These are phyloP conservation scores for Pachyramphus minor DNA, from an alignment of 2,113 vertebrate genomes.

Conservation along the genomic window DNA sequence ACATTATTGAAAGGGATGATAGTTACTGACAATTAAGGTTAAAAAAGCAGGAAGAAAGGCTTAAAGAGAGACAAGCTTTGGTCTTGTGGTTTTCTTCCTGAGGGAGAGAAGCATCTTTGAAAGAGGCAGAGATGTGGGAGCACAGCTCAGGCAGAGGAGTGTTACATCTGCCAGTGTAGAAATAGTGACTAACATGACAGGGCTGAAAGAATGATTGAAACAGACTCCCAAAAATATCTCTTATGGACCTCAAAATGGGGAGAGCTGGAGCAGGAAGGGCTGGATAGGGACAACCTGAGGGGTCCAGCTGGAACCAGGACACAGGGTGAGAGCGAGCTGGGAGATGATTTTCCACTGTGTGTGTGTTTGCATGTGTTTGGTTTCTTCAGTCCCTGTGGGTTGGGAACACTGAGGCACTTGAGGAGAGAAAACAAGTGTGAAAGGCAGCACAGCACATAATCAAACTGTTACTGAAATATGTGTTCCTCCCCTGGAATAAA, in stretches of 20 bases:
- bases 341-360: not conserved
- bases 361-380: not conserved
- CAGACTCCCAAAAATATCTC: not conserved
- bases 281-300: not conserved
- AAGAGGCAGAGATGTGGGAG: not conserved
- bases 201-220: not conserved
- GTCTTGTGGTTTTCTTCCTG: not conserved
- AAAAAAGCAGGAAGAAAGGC: not conserved
- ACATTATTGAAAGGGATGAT: not conserved
- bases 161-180: not conserved
- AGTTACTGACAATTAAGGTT: not conserved
- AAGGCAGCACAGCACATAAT: not conserved
- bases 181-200: not conserved
- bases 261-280: not conserved
- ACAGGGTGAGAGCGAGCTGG: not conserved
- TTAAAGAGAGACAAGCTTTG: not conserved
- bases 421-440: not conserved
- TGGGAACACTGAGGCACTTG: accelerated
- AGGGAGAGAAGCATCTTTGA: not conserved
- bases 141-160: not conserved
- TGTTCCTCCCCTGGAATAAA: not conserved
- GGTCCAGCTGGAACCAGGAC: not conserved
- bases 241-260: not conserved
- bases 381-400: not conserved
- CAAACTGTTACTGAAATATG: not conserved